These are phyloP conservation scores for Gobius niger DNA, from an alignment of 2,113 vertebrate species.

Conservation along the genomic window DNA sequence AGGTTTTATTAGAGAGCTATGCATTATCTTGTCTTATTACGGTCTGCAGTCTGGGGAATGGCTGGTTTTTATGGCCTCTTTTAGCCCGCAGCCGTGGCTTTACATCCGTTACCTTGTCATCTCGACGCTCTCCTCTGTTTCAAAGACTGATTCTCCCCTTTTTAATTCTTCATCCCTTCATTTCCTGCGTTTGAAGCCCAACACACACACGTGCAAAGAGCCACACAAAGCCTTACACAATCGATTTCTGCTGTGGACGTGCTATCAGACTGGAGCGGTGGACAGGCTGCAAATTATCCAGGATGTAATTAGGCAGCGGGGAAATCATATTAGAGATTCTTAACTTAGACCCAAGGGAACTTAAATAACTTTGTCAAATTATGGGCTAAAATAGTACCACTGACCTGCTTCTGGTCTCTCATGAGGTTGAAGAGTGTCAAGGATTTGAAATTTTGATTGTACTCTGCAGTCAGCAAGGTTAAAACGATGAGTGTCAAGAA, in stretches of 20 bases:
- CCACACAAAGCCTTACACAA: background rate
- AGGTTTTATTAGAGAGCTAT: slow-evolving; percentile 62
- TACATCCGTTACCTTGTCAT: slow-evolving; percentile 65
- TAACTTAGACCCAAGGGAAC: slow-evolving; percentile 57
- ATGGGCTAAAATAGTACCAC: slow-evolving; percentile 50
- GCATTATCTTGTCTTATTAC: slow-evolving; percentile 67
- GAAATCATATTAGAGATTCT: slow-evolving; percentile 63
- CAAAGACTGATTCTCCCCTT: slow-evolving; percentile 37
- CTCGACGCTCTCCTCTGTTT: slow-evolving; percentile 35
- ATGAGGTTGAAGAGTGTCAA: background rate
- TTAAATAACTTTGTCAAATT: slow-evolving; percentile 64
- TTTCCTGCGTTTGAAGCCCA: slow-evolving; percentile 16
- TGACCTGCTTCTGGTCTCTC: slow-evolving; percentile 56
- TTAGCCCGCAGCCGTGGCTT: slow-evolving; percentile 53
- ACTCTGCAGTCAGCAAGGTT: slow-evolving; percentile 10
- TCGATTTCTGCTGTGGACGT: slow-evolving; percentile 42
- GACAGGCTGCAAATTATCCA: slow-evolving; percentile 64
- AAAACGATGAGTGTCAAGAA: too few relatives aligned
- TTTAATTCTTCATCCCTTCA: slow-evolving; percentile 32
- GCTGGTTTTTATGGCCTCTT: slow-evolving; percentile 59
- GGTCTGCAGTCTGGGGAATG: slow-evolving; percentile 42
- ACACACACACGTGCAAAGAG: slow-evolving; percentile 26
- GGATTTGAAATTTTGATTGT: slow-evolving; percentile 4
- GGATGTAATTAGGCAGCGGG: slow-evolving; percentile 64
- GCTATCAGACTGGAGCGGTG: slow-evolving; percentile 32